Evolutionary conservation across 1,140 invertebrate species (phyloP), one percentile per base, ranked within the genome.

Genomic region (Alviniconcha marisindica): DNA sequence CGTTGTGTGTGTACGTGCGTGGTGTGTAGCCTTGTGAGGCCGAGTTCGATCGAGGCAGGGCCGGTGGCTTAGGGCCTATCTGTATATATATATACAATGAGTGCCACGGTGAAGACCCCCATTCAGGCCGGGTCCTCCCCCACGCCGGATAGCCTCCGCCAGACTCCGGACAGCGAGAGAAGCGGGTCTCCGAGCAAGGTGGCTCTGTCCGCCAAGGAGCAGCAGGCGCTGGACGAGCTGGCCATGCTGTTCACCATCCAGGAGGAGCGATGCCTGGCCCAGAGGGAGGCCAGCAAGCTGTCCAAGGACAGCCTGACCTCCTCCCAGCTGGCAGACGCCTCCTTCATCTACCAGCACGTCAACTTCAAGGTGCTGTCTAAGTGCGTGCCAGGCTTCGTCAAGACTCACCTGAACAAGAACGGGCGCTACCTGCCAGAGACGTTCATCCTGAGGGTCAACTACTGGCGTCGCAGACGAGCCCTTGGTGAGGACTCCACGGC

Each of bases 391-490:
- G 2, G 42, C n/a, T 81, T 84, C 69, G 78, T 84, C 44, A 44
- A 38, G 36, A 4, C 63, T 5, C 36, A 81, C 66, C 36, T 76
- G 0, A 60, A 81, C 54, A 81, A 42, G 40, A 84, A 69, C 60
- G 78, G 77, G 0, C 66, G 69, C 38, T 69, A 74, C 38, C 54
- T 76, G 28, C 79, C 83, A 1, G 78, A 80, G 51, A 63, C 83
- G 2, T 81, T 84, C 38, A 81, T 84, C 36, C 66, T 84, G 14
- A 71, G 69, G 33, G 51, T 84, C 38, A 84, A 83, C 63, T 83
- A 83, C 63, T 44, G 56, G 21, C 69, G 83, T 15, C 51, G 83
- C 0, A 51, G 83, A 2, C 18, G 77, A 38, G 42, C 42, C 28
- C 71, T 84, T 3, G 77, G 77, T 1, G 78, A 81, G 63, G 78